Base-by-base conservation (phyloP, 2,797 vertebrate species). In the Rhynchotus rufescens region DNA sequence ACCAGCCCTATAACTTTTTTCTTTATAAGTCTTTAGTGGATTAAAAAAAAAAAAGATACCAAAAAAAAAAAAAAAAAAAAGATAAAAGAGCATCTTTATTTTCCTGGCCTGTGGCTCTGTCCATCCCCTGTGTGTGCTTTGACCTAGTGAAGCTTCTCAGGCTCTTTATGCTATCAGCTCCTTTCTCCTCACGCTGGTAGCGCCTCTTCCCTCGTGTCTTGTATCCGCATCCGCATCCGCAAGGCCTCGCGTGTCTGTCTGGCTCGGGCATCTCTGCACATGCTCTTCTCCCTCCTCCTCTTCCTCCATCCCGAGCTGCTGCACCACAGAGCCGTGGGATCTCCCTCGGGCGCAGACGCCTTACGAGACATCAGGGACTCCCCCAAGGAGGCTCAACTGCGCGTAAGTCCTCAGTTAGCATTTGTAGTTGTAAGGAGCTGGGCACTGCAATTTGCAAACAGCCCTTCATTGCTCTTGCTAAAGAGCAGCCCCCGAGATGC, bases 21-120 rank as follows among this genome's bases (percentile, higher is more conserved):
- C 28, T 4, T 7, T 64, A n/a, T 26, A 26, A 28, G 16, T 88
- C 84, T 92, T 86, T 60, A 28, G 25, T 59, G n/a, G 36, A 25
- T 51, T 13, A 14, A 51, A 51, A 22, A 49, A 22, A 12, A 49
- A 49, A 49, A 44, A 44, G 42, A 15, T 5, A 44, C 36, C 36
- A 36, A 36, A 36, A 22, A 22, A 47, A 47, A 20, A 21, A 17
- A 19, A 47, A 22, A 49, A 49, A 32, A 75, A 86, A 91, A 76
- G 40, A 84, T 85, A 62, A 81, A 84, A 88, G 12, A 56, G 75
- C 22, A 49, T 78, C 36, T 88, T 82, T 66, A 7, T 73, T 73
- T 52, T 28, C 28, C 6, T 44, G 4, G 73, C 47, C 67, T 59
- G 23, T 60, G 5, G 65, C 76, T 89, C 77, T 88, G 36, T 51